Evolutionary conservation across 2,113 vertebrate genomes (phyloP), one percentile per base, ranked within the genome.

Genomic region (Canis aureus): DNA sequence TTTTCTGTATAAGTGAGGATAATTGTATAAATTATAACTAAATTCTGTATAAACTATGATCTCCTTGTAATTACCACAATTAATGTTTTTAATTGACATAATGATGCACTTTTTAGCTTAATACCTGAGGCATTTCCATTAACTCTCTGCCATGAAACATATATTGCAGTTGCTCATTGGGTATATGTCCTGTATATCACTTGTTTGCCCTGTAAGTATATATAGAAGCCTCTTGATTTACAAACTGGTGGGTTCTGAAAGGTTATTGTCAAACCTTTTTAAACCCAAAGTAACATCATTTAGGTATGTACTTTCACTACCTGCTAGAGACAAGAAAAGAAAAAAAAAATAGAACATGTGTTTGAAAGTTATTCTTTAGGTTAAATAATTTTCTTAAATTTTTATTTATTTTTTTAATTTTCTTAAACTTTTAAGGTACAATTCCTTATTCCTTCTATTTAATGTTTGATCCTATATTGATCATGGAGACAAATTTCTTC

Each of bases 21-120:
- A 98, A 98, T 98, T 97, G 79, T 93, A 91, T 96, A 97, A 94
- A 97, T 98, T 98, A 97, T 92, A 96, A 94, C 95, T 94, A 96
- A 98, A 96, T 96, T 97, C 91, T 96, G 17, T 91, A 82, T 91
- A 91, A 96, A 97, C 43, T 97, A 19, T 95, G 51, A 95, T 94
- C 95, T 97, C 66, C 64, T 97, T 97, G 60, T 96, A 98, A 97
- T 98, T 98, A 97, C 82, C 51, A 94, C 97, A 96, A 97, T 97
- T 98, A 98, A 98, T 97, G 91, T 91, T 96, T 94, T 98, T 97
- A 98, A 98, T 98, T 97, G 93, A 96, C 95, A 97, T 98, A 97
- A 98, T 97, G 73, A 71, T 94, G 96, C 92, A 64, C 94, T 96
- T 96, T 96, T 97, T 90, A 95, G 32, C 94, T 96, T 92, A 97